phyloP scores from a whole-genome alignment of 2,113 vertebrate genomes.

The Scatophagus argus region DNA sequence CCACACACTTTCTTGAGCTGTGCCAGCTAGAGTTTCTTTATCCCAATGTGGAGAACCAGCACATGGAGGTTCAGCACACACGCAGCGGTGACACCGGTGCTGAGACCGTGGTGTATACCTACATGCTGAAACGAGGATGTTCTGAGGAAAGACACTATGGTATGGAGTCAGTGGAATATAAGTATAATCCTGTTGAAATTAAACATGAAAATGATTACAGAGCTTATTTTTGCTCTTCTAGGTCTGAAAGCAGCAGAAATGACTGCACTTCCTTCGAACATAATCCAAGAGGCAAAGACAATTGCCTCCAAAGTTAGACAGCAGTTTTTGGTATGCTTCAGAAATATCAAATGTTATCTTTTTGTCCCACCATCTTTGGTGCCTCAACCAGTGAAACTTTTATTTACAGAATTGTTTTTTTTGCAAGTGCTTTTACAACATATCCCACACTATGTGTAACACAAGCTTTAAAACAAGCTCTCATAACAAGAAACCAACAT shows the following conservation, averaged over 20 bases:
- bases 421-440: not conserved
- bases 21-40: slow-evolving; percentile 92
- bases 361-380: not conserved
- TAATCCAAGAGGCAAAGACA: slow-evolving; percentile 90
- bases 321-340: slow-evolving; percentile 88
- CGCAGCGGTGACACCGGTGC: slow-evolving; percentile 80
- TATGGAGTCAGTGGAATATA: slow-evolving; percentile 66
- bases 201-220: not conserved
- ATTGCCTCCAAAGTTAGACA: slow-evolving; percentile 86
- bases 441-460: not conserved
- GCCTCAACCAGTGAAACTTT: not conserved
- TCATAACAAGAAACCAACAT: not conserved
- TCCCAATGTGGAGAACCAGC: slow-evolving; percentile 94
- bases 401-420: not conserved
- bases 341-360: slow-evolving; percentile 13
- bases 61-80: slow-evolving; percentile 95
- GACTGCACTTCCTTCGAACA: slow-evolving; percentile 87
- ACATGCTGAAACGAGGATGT: slow-evolving; percentile 89
- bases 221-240: slow-evolving; percentile 62
- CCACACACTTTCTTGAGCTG: slow-evolving; percentile 95
- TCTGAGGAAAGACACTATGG: slow-evolving; percentile 95
- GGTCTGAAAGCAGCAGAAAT: slow-evolving; percentile 93
- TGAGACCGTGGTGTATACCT: slow-evolving; percentile 91
- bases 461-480: not conserved
- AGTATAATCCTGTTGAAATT: slow-evolving; percentile 3